These are phyloP conservation scores for Hirtodrosophila confusa DNA, from an alignment of 2,888 invertebrate genomes.

Conservation along the genomic window DNA sequence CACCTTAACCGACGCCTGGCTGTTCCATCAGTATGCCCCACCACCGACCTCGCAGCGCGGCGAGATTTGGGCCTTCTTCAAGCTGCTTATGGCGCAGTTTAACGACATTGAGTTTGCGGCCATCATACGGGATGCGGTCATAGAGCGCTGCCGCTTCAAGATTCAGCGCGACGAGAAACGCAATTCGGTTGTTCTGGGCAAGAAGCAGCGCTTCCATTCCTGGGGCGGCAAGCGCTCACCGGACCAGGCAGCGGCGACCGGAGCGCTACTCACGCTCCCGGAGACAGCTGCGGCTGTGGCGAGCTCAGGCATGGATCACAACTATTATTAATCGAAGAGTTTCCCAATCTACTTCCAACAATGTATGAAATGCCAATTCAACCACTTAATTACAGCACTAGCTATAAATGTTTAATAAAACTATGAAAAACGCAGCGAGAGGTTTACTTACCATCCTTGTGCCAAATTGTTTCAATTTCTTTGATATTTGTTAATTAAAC, in stretches of 20 bases:
- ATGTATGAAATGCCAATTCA: slow-evolving; percentile 65
- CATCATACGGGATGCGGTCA: slow-evolving; percentile 79
- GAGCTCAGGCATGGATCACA: slow-evolving; percentile 36
- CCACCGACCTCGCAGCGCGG: slow-evolving; percentile 72
- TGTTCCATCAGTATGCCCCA: slow-evolving; percentile 75
- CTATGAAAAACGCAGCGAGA: slow-evolving; percentile 47
- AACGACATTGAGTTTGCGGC: slow-evolving; percentile 81
- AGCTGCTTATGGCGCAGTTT: slow-evolving; percentile 82
- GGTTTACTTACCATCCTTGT: slow-evolving; percentile 50
- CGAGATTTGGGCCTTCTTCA: slow-evolving; percentile 82
- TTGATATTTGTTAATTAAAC: not conserved
- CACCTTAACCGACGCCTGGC: slow-evolving; percentile 32
- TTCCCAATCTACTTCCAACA: slow-evolving; percentile 46
- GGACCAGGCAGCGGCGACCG: slow-evolving; percentile 20
- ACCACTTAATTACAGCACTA: slow-evolving; percentile 45
- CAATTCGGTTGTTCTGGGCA: slow-evolving; percentile 82
- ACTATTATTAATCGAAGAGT: slow-evolving; percentile 35
- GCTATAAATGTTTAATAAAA: slow-evolving; percentile 58
- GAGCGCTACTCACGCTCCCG: slow-evolving; percentile 24
- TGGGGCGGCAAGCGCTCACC: slow-evolving; percentile 83
- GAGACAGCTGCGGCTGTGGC: slow-evolving; percentile 23
- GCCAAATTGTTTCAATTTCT: slow-evolving; percentile 22
- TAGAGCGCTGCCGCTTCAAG: slow-evolving; percentile 81
- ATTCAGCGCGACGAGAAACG: slow-evolving; percentile 81
- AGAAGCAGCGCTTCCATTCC: slow-evolving; percentile 84